Evolutionary conservation across 2,797 vertebrate species (phyloP), one percentile per base, ranked within the genome.

Genomic region (Enteromius unitaeniatus): DNA sequence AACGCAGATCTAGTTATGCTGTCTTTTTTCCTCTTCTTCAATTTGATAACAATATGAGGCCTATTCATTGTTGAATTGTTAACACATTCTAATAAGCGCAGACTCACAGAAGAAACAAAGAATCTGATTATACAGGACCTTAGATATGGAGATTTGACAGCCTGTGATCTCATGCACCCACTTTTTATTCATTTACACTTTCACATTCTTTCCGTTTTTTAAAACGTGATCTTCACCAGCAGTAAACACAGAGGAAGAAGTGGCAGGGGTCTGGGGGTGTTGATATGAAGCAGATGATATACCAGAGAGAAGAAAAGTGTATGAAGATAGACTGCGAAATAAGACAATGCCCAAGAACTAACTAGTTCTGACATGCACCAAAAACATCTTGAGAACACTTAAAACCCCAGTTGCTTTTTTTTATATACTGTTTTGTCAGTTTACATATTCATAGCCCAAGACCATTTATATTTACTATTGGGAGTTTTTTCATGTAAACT

Each of bases 211-310:
- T 17, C 6, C 10, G 6, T 78, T 13, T 42, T 65, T 23, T 23
- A 45, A 69, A 19, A 47, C 1, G 7, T 42, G 60, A 67, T 75
- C 31, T 82, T 65, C 31, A 53, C 58, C 34, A 40, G 60, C 81
- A 82, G 14, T 82, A 37, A 64, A 37, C 0, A 14, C 84, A 34
- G 87, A 79, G 69, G 26, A 45, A 74, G 55, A 90, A 86, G 86
- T 85, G 13, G 73, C 37, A 53, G 60, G 34, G 58, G 17, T 79
- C 74, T 79, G 8, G 23, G 11, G 51, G 67, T 49, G 11, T 90
- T 94, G 92, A 94, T 94, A 86, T 3, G 85, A 94, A 92, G 90
- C 94, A 95, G 93, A 94, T 93, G 93, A 93, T 86, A 47, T 45
- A 62, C 28, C 89, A 89, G 86, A 60, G 40, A 45, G 42, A 77